These are phyloP conservation scores for Mythimna pallens DNA, from an alignment of 2,888 invertebrate species.

Conservation along the genomic window DNA sequence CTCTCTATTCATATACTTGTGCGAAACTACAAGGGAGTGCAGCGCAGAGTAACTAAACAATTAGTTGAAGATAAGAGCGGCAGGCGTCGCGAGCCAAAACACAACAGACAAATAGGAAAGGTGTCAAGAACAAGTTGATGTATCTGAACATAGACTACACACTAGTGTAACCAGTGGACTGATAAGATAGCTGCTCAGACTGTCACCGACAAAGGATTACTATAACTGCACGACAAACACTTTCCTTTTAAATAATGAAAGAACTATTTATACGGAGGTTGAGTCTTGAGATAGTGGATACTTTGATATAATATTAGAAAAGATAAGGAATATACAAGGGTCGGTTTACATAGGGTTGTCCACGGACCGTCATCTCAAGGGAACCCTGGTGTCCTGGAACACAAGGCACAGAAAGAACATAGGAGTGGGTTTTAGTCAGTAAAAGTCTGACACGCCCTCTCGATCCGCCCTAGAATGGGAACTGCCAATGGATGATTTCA, in stretches of 20 bases:
- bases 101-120: slow-evolving; percentile 21
- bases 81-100: slow-evolving; percentile 33
- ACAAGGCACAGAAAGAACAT: no score
- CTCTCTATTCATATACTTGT: slow-evolving; percentile 4
- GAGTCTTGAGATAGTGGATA: no score
- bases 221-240: not conserved
- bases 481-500: no score
- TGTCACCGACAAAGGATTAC: slow-evolving; percentile 16
- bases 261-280: not conserved
- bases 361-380: no score
- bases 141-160: slow-evolving; percentile 8
- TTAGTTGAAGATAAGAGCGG: slow-evolving; percentile 21
- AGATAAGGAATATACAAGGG: no score
- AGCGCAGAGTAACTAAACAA: slow-evolving; percentile 16
- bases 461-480: no score
- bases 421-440: no score
- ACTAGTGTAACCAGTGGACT: slow-evolving; percentile 2
- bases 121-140: slow-evolving; percentile 46
- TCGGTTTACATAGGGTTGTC: no score
- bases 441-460: no score
- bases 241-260: not conserved
- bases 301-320: not conserved
- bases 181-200: slow-evolving; percentile 33
- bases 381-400: no score
- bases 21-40: slow-evolving; percentile 2